These are phyloP conservation scores for Glaucopsyche alexis DNA, from an alignment of 2,888 invertebrate genomes.

Conservation along the genomic window DNA sequence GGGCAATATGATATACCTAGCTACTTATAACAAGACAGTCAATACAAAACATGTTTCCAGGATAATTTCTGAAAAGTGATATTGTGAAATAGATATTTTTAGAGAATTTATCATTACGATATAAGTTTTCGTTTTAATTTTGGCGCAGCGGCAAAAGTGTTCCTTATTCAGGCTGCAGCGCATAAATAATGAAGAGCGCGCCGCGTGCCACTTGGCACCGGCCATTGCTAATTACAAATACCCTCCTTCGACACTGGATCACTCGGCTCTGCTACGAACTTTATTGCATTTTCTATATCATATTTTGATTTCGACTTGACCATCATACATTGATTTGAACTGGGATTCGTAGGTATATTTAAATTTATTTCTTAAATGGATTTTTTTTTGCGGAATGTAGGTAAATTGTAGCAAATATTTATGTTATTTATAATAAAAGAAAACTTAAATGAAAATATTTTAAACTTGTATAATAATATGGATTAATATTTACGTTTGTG, in stretches of 20 bases:
- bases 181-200: slow-evolving; percentile 72
- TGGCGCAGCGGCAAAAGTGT: slow-evolving; percentile 58
- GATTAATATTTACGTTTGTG: slow-evolving; percentile 34
- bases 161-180: slow-evolving; percentile 67
- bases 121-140: slow-evolving; percentile 49
- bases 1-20: too few species aligned
- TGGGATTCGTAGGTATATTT: too few species aligned
- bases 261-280: background rate
- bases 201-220: slow-evolving; percentile 53
- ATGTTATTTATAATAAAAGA: too few species aligned
- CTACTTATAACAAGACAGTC: background rate
- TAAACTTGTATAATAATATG: background rate
- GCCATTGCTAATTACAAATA: slow-evolving; percentile 62
- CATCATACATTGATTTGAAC: too few species aligned
- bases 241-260: slow-evolving; percentile 39
- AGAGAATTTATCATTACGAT: background rate
- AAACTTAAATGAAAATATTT: too few species aligned
- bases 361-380: too few species aligned
- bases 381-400: too few species aligned
- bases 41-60: background rate
- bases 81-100: background rate
- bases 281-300: background rate
- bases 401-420: too few species aligned
- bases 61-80: background rate
- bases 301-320: background rate